These are phyloP conservation scores for Calameuta pallipes DNA, from an alignment of 2,888 invertebrate genomes.

Conservation along the genomic window DNA sequence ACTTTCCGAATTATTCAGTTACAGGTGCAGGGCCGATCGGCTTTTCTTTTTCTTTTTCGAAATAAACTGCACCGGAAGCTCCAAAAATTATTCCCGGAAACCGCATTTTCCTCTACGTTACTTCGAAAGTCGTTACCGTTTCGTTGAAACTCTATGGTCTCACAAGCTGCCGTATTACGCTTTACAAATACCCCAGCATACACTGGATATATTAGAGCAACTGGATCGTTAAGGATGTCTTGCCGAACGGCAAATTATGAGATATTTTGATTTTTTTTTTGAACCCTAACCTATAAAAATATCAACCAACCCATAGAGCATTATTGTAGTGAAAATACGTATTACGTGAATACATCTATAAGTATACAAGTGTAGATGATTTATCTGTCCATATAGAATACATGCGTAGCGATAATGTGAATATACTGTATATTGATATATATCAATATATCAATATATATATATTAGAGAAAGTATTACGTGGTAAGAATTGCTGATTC, in stretches of 20 bases:
- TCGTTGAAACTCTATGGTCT: background rate
- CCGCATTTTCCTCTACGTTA: background rate
- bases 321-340: background rate
- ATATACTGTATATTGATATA: background rate
- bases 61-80: too few species aligned
- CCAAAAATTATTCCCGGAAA: background rate
- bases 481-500: background rate
- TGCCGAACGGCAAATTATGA: conserved; percentile 10
- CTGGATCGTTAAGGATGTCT: background rate
- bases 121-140: background rate
- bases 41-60: background rate
- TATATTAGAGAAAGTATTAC: background rate
- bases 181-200: background rate
- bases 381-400: background rate
- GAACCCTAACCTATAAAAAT: background rate
- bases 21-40: background rate
- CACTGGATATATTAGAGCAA: background rate
- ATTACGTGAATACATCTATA: background rate
- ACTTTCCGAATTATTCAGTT: background rate
- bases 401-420: background rate
- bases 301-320: background rate
- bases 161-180: background rate
- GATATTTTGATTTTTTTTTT: background rate
- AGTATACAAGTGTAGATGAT: background rate
- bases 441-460: background rate